Conservation (phyloP, 2,113 vertebrate species). For the Malurus melanocephalus region DNA sequence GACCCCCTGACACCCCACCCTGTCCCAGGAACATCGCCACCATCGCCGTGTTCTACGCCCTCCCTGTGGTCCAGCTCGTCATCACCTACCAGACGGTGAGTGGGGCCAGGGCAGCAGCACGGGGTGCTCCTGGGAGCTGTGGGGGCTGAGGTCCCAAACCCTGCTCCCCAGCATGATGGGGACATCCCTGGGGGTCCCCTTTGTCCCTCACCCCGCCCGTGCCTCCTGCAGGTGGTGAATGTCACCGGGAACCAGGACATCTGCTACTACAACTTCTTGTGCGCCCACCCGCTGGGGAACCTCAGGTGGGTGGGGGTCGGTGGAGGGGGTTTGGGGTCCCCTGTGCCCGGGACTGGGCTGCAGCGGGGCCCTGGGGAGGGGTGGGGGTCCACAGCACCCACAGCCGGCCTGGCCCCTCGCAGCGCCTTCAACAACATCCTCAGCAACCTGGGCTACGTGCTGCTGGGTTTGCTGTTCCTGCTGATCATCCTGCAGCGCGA, state of each 20-base stretch:
- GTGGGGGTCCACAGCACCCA: rapidly evolving
- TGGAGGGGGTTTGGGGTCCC: not conserved
- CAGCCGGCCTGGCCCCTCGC: rapidly evolving
- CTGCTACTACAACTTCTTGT: slow-evolving; percentile 98
- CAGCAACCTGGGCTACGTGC: slow-evolving; percentile 93
- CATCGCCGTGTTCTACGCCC: slow-evolving; percentile 92
- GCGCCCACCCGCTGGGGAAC: slow-evolving; percentile 91
- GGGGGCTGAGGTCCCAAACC: not conserved
- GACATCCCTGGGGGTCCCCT: not conserved
- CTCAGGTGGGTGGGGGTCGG: slow-evolving; percentile 75
- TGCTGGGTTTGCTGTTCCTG: slow-evolving; percentile 93
- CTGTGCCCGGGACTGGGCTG: not conserved
- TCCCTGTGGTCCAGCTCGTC: slow-evolving; percentile 94
- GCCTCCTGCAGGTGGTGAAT: slow-evolving; percentile 82
- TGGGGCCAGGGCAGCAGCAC: rapidly evolving
- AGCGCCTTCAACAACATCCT: slow-evolving; percentile 91
- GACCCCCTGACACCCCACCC: not conserved
- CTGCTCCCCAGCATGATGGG: not conserved
- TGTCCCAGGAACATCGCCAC: slow-evolving; percentile 91
- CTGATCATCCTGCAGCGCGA: slow-evolving; percentile 91
- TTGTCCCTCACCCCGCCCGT: not conserved
- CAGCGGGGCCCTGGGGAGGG: rapidly evolving
- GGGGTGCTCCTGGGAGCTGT: too few species aligned
- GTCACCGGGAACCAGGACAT: slow-evolving; percentile 97
- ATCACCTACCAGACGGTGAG: slow-evolving; percentile 97